phyloP scores from a whole-genome alignment of 2,888 invertebrate species.

The Leptinotarsa rubiginosa region DNA sequence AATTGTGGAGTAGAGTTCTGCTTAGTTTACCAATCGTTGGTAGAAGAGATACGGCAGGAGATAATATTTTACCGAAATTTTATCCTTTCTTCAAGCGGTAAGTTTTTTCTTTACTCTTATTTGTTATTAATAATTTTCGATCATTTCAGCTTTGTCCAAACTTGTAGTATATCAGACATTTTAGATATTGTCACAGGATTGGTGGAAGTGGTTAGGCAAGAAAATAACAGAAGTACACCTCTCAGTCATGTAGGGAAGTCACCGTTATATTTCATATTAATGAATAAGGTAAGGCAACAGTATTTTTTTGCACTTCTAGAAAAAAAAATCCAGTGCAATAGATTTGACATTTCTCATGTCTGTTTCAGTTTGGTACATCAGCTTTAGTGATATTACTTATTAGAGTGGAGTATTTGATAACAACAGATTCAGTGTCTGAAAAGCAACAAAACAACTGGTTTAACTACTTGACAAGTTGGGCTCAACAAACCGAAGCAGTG shows the following conservation, averaged over 20 bases:
- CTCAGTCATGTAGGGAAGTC: constrained; percentile 62
- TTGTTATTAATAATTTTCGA: constrained; percentile 28
- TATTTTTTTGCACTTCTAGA: too few relatives aligned
- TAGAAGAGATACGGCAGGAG: constrained; percentile 69
- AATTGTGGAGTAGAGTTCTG: constrained; percentile 73
- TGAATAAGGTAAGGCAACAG: constrained; percentile 66
- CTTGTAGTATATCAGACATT: constrained; percentile 60
- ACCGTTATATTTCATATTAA: constrained; percentile 66
- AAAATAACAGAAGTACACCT: constrained; percentile 62
- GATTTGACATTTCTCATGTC: not conserved
- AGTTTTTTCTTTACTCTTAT: constrained; percentile 45
- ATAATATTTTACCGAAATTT: constrained; percentile 69
- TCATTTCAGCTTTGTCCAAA: constrained; percentile 59
- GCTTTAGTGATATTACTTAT: constrained; percentile 69
- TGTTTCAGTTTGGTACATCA: constrained; percentile 71
- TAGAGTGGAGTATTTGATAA: constrained; percentile 67
- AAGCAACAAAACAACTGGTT: constrained; percentile 66
- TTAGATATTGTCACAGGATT: constrained; percentile 61
- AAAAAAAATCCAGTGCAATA: too few relatives aligned
- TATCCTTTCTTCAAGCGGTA: constrained; percentile 73
- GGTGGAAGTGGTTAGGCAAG: constrained; percentile 59
- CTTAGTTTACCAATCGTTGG: constrained; percentile 72
- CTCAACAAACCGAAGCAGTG: constrained; percentile 62
- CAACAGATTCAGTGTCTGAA: constrained; percentile 58
- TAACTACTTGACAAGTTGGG: constrained; percentile 69